Evolutionary conservation across 2,797 vertebrate genomes (phyloP).

Genomic region (Hoplostethus mediterraneus): DNA sequence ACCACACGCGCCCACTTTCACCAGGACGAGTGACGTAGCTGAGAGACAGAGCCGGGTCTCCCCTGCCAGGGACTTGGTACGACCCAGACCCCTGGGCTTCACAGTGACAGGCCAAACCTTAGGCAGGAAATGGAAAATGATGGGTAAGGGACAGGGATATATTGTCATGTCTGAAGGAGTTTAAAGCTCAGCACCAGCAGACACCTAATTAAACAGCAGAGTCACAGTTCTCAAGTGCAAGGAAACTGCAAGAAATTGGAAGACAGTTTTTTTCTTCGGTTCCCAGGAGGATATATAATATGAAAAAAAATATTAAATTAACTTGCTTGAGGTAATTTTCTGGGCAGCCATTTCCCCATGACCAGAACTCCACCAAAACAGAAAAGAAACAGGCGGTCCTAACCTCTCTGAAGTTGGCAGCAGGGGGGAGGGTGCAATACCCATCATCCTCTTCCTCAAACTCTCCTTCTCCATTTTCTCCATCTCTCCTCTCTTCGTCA

Average conservation of each 20-base stretch:
- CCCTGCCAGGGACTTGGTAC: constrained; percentile 62
- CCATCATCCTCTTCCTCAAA: constrained; percentile 75
- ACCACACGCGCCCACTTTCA: constrained; percentile 34
- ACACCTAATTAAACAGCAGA: too few species aligned
- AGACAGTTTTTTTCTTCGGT: too few species aligned
- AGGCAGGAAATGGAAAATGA: neutral
- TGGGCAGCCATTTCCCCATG: too few species aligned
- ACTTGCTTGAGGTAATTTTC: too few species aligned
- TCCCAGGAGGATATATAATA: too few species aligned
- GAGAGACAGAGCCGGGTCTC: constrained; percentile 76
- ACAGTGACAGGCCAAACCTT: constrained; percentile 76
- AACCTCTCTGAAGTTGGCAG: constrained; percentile 75
- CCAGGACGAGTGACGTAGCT: constrained; percentile 63
- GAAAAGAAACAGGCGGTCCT: neutral
- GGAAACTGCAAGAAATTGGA: too few species aligned
- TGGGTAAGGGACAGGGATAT: accelerated
- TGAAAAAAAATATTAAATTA: too few species aligned
- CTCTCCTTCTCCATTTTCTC: constrained; percentile 42
- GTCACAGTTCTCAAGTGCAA: too few species aligned
- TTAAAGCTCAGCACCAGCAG: too few species aligned
- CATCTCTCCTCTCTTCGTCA: constrained; percentile 70
- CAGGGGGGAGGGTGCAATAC: constrained; percentile 73
- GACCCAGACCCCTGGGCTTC: constrained; percentile 69
- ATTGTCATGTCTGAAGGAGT: neutral
- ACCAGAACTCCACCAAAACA: too few species aligned